Evolutionary conservation across 2,113 vertebrate species (phyloP), one percentile per base, ranked within the genome.

Genomic region (Bettongia penicillata): DNA sequence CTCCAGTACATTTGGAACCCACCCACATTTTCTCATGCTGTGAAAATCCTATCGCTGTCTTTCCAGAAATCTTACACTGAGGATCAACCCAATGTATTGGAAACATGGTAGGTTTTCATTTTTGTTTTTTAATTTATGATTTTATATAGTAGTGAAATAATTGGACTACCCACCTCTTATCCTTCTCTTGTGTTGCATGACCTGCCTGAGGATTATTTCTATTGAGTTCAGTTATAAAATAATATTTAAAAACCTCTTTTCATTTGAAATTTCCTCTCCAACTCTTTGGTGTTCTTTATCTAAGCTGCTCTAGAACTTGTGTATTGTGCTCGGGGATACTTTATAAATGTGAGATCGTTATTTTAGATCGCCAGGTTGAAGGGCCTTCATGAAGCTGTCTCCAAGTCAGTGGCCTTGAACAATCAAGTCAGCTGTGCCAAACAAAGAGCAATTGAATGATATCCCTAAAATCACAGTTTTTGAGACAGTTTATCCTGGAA

Each of bases 401-500:
- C 89, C 52, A 50, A 89, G 94, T 96, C 97, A 98, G 97, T 53
- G 93, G 97, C 96, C 94, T 94, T 97, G 97, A 98, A 97, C 96
- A 98, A 98, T 98, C 97, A 68, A 97, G 94, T 97, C 97, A 12
- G 93, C 97, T 97, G 95, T 97, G 94, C 94, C 95, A 98, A 98
- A 96, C 93, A 95, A 98, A 90, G 84, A 97, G 53, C 47, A 96
- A 97, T 96, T 97, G 97, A 98, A 95, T 97, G 97, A 97, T 98
- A 97, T 95, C 97, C 96, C 90, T 93, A 61, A 97, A 98, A 93
- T 1, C 1, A 61, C 90, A 97, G 94, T 95, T 90, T 98, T 98
- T 97, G 97, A 97, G 97, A 95, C 93, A 95, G 89, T 97, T 98
- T 96, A 91, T 94, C 93, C 25, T 0, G 0, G 94, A 97, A 95